Evolutionary conservation across 2,113 vertebrate species (phyloP).

Genomic region (Charina bottae): DNA sequence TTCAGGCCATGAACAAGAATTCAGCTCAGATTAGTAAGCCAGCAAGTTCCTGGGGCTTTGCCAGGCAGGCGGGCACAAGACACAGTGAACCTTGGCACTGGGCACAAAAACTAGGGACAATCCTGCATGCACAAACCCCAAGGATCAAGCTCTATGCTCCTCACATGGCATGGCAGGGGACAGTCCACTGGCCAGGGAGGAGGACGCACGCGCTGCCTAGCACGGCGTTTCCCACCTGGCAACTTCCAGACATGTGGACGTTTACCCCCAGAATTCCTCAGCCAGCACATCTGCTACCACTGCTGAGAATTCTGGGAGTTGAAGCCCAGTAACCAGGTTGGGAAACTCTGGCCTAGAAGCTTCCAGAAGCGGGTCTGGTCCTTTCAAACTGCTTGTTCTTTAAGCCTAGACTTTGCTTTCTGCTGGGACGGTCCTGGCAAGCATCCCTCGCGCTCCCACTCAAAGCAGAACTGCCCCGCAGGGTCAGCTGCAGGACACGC

Average conservation of each 20-base stretch:
- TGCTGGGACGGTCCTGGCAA: background rate
- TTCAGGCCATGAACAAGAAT: background rate
- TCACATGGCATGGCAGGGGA: background rate
- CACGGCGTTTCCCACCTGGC: background rate
- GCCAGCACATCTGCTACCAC: background rate
- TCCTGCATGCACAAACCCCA: rapidly evolving
- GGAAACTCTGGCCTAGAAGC: too few relatives aligned
- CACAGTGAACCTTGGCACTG: background rate
- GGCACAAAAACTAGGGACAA: background rate
- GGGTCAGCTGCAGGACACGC: background rate
- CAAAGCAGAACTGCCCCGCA: background rate
- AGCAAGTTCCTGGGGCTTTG: background rate
- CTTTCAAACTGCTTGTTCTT: background rate
- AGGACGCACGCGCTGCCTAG: background rate
- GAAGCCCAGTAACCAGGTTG: background rate
- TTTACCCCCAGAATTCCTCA: background rate
- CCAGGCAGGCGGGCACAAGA: background rate
- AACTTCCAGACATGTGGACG: background rate
- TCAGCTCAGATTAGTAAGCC: background rate
- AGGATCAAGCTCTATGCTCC: background rate
- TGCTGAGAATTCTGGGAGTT: background rate
- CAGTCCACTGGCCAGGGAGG: background rate
- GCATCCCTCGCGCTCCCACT: background rate
- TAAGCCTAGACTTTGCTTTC: background rate
- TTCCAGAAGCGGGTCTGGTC: background rate